Evolutionary conservation across 2,888 invertebrate species (phyloP).

Genomic region (Rhyacophila evoluta): DNA sequence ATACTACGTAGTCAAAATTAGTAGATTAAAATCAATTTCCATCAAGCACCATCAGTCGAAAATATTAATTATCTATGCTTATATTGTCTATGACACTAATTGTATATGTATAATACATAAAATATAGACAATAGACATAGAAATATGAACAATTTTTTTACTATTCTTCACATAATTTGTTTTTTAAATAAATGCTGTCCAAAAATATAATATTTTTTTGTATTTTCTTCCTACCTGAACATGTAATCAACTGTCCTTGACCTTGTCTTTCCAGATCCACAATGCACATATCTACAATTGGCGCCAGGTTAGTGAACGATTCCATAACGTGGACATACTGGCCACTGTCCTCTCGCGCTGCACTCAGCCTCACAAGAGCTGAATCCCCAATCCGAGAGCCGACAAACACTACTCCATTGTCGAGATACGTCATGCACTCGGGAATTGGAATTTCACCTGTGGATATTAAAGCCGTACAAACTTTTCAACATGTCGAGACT

Average conservation of each 20-base stretch:
- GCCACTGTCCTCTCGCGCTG: slow-evolving; percentile 84
- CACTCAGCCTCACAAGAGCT: slow-evolving; percentile 90
- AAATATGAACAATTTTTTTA: no score
- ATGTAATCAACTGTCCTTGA: slow-evolving; percentile 97
- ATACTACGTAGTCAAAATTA: no score
- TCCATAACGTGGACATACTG: slow-evolving; percentile 96
- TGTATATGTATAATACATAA: no score
- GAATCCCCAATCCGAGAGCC: slow-evolving; percentile 98
- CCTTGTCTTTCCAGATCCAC: slow-evolving; percentile 97
- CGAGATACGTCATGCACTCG: slow-evolving; percentile 97
- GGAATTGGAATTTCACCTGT: slow-evolving; percentile 91
- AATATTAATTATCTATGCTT: no score
- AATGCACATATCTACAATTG: slow-evolving; percentile 97
- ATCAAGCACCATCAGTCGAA: no score
- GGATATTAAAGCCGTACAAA: slow-evolving; percentile 34
- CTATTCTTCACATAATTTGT: no score
- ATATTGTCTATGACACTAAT: no score
- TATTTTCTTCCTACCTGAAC: slow-evolving; percentile 83
- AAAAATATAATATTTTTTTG: no score
- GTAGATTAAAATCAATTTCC: no score
- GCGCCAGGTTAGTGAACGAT: slow-evolving; percentile 96
- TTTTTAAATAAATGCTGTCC: no score
- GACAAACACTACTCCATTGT: slow-evolving; percentile 97
- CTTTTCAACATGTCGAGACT: neutral
- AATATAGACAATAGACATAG: no score